Evolutionary conservation across 2,888 invertebrate genomes (phyloP).

Genomic region (Dolomedes plantarius): DNA sequence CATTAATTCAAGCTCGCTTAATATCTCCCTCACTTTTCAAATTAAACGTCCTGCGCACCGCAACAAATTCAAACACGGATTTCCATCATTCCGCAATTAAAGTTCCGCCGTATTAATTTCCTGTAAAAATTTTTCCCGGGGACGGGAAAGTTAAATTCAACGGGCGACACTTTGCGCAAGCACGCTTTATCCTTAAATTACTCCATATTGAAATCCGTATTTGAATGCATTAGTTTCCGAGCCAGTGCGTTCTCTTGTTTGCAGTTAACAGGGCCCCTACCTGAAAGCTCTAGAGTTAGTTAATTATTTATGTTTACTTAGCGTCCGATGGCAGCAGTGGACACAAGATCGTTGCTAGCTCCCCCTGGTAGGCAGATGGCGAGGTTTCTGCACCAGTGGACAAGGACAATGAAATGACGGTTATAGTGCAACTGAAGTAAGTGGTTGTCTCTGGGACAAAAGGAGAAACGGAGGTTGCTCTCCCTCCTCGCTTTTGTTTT

Average conservation of each 20-base stretch:
- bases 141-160: constrained; percentile 3
- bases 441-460: constrained; percentile 38
- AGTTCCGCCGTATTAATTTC: constrained; percentile 9
- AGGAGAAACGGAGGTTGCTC: constrained; percentile 10
- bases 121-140: neutral
- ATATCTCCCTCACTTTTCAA: neutral
- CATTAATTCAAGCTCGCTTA: constrained; percentile 8
- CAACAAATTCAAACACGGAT: neutral
- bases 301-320: constrained; percentile 67
- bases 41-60: neutral
- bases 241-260: constrained; percentile 22
- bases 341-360: constrained; percentile 58
- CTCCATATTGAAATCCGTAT: constrained; percentile 9
- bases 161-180: neutral
- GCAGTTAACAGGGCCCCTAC: constrained; percentile 22
- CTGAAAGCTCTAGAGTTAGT: constrained; percentile 42
- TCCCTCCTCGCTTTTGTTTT: neutral
- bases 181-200: neutral
- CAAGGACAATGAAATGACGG: constrained; percentile 46
- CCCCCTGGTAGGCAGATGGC: constrained; percentile 64
- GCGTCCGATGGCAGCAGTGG: constrained; percentile 42
- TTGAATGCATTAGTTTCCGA: constrained; percentile 19
- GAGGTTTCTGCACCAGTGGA: constrained; percentile 53
- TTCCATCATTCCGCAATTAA: constrained; percentile 12
- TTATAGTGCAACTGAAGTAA: constrained; percentile 37